Evolutionary conservation across 30 jellyfish, hydroid and myxozoan genomes (phyloP), one percentile per base, ranked within the genome.

Genomic region (Calvadosia cruxmelitensis): DNA sequence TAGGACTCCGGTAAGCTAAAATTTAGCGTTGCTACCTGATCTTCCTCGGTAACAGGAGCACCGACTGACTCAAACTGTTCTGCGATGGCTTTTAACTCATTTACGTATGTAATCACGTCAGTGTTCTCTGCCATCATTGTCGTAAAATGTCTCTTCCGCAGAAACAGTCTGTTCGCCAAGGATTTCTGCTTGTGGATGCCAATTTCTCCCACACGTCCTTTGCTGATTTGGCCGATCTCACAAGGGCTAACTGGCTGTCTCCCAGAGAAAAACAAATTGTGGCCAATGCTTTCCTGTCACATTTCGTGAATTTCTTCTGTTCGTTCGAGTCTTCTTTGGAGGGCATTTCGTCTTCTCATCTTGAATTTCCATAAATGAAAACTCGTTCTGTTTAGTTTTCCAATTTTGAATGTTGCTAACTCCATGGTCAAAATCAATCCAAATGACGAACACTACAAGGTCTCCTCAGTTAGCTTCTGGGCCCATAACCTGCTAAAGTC

Each of bases 201-300:
- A 53, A 61, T 62, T 73, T 73, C 65, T 29, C 33, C 83, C 83
- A 73, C 34, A 68, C 77, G 15, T 73, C 76, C 36, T 50, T 73
- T 33, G 76, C 83, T 57, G 34, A 31, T 62, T 20, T n/a, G 30
- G 76, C 68, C 16, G 70, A 53, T 7, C 49, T 67, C 31, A 73
- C 83, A 25, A 73, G 33, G 7, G 42, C 57, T 50, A 53, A 42
- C 50, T 73, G 78, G 63, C 50, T 53, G 36, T 53, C 83, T 31
- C 83, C 30, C 49, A 73, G 31, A 24, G 66, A 73, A 3, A 73
- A 73, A 61, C 76, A 73, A 26, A 68, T 73, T 16, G 83, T 73
- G 33, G 83, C 76, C 63, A 32, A 7, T 20, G 79, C 70, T 32
- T 27, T 62, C 49, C 76, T 73, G 27, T n/a, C 42, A 53, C 79